Evolutionary conservation across 64 coral and sea anemone genomes (phyloP), one percentile per base, ranked within the genome.

Genomic region (Stichodactyla mertensii): DNA sequence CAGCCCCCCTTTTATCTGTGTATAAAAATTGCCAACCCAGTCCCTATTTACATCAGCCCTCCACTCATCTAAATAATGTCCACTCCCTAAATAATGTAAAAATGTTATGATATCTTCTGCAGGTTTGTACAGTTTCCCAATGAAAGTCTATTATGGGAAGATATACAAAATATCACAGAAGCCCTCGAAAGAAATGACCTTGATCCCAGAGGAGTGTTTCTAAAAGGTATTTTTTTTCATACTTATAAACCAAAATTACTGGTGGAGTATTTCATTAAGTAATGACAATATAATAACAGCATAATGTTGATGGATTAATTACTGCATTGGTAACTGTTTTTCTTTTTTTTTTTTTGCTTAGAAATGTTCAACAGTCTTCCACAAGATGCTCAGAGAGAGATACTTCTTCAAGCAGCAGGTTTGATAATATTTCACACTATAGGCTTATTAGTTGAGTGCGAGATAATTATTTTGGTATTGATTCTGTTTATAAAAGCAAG

Each of bases 361-460:
- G 96, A 95, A 84, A 99, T 99, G 96, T 99, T 99, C 23, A 88
- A 91, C 86, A 83, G 96, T 92, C 93, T 99, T 71, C 93, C 93
- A 18, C 84, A 94, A 51, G 78, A 87, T 87, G 93, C 91, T 9
- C 96, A 99, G 52, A 94, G 90, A 88, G 96, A 92, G 55, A 95
- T 95, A 78, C 79, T 99, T 61, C 83, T 99, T 6, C 86, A 95
- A 56, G 93, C 93, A 86, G 92, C 96, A 92, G 96, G 93, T 99
- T 27, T 74, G 10, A 19, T 27, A 74, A 23, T 74, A 11, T 74
- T 74, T 31, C 36, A 45, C 3, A 45, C 36, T 45, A 45, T 45
- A 45, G 36, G 36, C 36, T 45, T 45, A 2, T 16, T 2, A 31
- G 10, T 54, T 31, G 6, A 70, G 8, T 4, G 23, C 16, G n/a